Conservation (phyloP, 2,888 invertebrate genomes). For the Neoitamus cyanurus region DNA sequence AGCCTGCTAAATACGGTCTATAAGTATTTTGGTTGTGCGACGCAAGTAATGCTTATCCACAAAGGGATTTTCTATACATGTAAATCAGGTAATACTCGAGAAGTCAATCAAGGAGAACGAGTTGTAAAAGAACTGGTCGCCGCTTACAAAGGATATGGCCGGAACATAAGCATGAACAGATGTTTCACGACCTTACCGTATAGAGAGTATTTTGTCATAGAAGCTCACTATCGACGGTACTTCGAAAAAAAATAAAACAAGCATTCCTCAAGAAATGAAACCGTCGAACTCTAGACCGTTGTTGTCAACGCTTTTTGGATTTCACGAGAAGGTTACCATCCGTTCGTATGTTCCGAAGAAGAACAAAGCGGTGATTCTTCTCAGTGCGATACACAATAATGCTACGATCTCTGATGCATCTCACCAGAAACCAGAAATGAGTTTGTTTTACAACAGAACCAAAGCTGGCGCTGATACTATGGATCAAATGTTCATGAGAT, state of each 20-base stretch:
- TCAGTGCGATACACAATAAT: constrained; percentile 36
- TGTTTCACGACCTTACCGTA: constrained; percentile 23
- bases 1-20: constrained; percentile 51
- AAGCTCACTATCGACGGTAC: constrained; percentile 31
- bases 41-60: constrained; percentile 55
- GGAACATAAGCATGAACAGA: constrained; percentile 15
- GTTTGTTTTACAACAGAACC: constrained; percentile 26
- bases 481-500: background rate
- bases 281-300: constrained; percentile 42
- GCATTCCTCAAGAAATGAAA: background rate
- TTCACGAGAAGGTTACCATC: constrained; percentile 48
- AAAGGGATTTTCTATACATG: constrained; percentile 55
- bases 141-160: background rate
- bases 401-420: background rate
- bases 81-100: background rate
- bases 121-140: constrained; percentile 36
- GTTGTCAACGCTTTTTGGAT: constrained; percentile 52
- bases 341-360: constrained; percentile 52
- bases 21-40: constrained; percentile 58
- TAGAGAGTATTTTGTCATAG: constrained; percentile 6
- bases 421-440: constrained; percentile 31
- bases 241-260: constrained; percentile 19
- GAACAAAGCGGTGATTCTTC: constrained; percentile 46
- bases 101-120: constrained; percentile 41
- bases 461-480: constrained; percentile 26